A percentile compares a stretch with the other conserved stretches of the same genome.
These are phyloP conservation scores for Aphidoletes aphidimyza DNA, from an alignment of 2,888 invertebrate genomes.

Conservation along the genomic window DNA sequence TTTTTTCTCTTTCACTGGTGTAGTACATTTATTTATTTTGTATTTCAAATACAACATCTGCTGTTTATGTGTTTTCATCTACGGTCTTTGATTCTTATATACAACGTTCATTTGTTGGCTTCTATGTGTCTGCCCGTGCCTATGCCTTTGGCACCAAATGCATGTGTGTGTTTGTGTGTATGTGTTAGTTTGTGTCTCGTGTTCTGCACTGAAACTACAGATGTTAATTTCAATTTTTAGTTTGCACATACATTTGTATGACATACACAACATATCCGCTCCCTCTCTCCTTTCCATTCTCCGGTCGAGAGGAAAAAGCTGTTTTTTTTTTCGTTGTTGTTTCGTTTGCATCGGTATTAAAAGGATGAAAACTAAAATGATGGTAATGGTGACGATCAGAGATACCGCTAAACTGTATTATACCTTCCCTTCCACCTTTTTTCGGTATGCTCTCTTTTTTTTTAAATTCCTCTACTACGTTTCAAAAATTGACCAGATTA, in stretches of 20 bases:
- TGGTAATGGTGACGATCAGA: slow-evolving; percentile 26
- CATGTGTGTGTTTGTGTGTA: neutral
- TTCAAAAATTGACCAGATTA: slow-evolving; percentile 24
- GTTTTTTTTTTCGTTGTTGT: neutral
- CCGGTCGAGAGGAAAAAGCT: neutral
- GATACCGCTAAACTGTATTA: slow-evolving; percentile 28
- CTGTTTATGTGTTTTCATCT: slow-evolving; percentile 49
- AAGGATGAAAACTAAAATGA: neutral
- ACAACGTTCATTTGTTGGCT: neutral
- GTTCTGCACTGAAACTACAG: slow-evolving; percentile 19
- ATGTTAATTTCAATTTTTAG: slow-evolving; percentile 18
- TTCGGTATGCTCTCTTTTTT: neutral
- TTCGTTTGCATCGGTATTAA: neutral
- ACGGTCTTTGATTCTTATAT: slow-evolving; percentile 35
- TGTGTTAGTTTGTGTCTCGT: slow-evolving; percentile 16
- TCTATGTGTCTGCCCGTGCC: neutral
- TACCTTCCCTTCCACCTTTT: slow-evolving; percentile 4
- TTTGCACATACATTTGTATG: slow-evolving; percentile 5
- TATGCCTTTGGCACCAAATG: no score
- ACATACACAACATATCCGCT: neutral
- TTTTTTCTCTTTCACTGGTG: neutral
- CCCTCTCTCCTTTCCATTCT: neutral
- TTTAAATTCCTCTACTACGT: neutral
- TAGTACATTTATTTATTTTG: slow-evolving; percentile 21
- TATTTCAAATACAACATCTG: slow-evolving; percentile 46